Percentiles rank a stretch among this genome's conserved stretches.
Conservation (phyloP, 2,888 invertebrate genomes). For the Yponomeuta sedellus region DNA sequence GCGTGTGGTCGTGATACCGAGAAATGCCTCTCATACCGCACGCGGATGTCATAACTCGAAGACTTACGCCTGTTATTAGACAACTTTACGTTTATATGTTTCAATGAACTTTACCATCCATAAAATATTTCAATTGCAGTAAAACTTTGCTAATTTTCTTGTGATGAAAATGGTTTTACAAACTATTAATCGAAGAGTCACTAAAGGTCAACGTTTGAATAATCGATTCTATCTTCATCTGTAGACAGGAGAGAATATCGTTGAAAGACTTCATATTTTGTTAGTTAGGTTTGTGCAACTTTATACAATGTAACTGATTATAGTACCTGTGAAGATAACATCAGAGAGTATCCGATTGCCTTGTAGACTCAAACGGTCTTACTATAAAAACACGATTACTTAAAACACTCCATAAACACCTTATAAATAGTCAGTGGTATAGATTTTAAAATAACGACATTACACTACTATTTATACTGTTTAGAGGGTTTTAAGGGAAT, state of each 20-base stretch:
- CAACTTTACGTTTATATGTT: not conserved
- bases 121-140: not conserved
- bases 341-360: not conserved
- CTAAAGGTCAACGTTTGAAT: not conserved
- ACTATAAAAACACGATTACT: not conserved
- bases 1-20: not conserved
- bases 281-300: not conserved
- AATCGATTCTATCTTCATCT: not conserved
- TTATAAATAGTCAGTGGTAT: too few species aligned
- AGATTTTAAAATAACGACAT: too few species aligned
- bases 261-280: not conserved
- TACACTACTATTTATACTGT: too few species aligned
- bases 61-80: not conserved
- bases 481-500: too few species aligned
- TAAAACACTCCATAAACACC: too few species aligned
- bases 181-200: not conserved
- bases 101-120: not conserved
- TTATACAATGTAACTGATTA: not conserved
- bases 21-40: not conserved
- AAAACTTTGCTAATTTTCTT: not conserved
- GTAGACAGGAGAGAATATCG: not conserved
- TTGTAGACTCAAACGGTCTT: not conserved
- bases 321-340: not conserved
- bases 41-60: not conserved
- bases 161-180: not conserved